Base-by-base conservation (phyloP, 2,113 vertebrate species). In the Sylvia atricapilla region DNA sequence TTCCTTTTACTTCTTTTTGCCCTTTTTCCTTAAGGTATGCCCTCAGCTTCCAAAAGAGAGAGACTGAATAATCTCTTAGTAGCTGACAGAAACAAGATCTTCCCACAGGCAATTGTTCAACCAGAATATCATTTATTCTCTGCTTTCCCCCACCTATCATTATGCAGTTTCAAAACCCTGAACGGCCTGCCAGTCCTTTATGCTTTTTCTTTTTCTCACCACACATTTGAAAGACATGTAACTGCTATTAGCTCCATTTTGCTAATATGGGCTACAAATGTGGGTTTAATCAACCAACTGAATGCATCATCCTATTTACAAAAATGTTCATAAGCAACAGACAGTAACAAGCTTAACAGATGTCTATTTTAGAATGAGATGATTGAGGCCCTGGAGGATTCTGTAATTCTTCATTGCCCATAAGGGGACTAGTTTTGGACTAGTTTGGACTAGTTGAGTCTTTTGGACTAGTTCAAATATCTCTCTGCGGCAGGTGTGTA, bases 101-200 rank as follows among this genome's bases (percentile, higher is more conserved):
- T 92, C 87, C 91, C 93, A 93, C 7, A 85, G 84, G 37, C 79
- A 93, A 90, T 86, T 70, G 85, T 91, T 95, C 89, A 94, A 85
- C 15, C 73, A 86, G 91, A 95, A 78, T 92, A 44, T 90, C 13
- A 91, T 77, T 95, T 92, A 87, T 37, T 44, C 84, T 90, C 80
- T 87, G 79, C 44, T 87, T 93, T 74, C 44, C 62, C 72, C 53
- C 41, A 86, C 88, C 92, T 95, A 39, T 13, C 7, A 2, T 63
- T 33, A 24, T 0, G 37, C 4, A 59, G 39, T 49, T 87, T 64
- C 3, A 5, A 92, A 84, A 16, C 8, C 19, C 46, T 43, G 37
- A 88, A 47, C 9, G 15, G 66, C 15, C 33, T 27, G 1, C 3
- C 11, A 87, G 31, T 11, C 25, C 59, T 84, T 46, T 53, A 15